Percentiles rank a stretch among this genome's conserved stretches.
Conservation (phyloP, 2,113 vertebrate genomes). For the Heliornis fulica region DNA sequence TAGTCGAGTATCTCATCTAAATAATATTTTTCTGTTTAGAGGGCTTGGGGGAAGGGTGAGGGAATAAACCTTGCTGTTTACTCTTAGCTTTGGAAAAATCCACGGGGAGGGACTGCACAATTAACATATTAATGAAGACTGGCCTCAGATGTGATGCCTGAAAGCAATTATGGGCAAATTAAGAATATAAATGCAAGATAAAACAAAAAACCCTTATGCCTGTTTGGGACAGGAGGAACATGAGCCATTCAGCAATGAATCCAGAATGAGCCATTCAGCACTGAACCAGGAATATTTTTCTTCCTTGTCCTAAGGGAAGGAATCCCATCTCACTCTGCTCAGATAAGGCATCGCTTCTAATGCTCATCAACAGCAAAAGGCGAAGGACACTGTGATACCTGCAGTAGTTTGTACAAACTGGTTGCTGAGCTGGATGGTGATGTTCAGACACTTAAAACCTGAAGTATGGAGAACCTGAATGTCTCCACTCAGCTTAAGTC, state of each 20-base stretch:
- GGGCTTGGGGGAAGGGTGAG: background rate
- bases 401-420: background rate
- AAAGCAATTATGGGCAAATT: conserved; percentile 53
- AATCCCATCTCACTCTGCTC: background rate
- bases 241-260: background rate
- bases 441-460: background rate
- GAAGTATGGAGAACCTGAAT: background rate
- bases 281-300: background rate
- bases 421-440: rapidly evolving
- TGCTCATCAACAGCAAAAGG: background rate
- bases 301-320: background rate
- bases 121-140: conserved; percentile 68
- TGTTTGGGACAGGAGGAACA: background rate
- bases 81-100: conserved; percentile 19
- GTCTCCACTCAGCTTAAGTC: background rate
- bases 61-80: conserved; percentile 51
- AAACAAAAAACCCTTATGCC: background rate
- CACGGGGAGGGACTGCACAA: conserved; percentile 51
- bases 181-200: conserved; percentile 52
- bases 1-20: background rate
- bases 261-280: background rate
- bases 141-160: conserved; percentile 56
- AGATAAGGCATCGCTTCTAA: background rate
- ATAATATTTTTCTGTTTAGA: conserved; percentile 19
- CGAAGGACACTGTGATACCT: background rate